phyloP scores from a whole-genome alignment of 2,888 invertebrate species.

The Drosophila greeni region DNA sequence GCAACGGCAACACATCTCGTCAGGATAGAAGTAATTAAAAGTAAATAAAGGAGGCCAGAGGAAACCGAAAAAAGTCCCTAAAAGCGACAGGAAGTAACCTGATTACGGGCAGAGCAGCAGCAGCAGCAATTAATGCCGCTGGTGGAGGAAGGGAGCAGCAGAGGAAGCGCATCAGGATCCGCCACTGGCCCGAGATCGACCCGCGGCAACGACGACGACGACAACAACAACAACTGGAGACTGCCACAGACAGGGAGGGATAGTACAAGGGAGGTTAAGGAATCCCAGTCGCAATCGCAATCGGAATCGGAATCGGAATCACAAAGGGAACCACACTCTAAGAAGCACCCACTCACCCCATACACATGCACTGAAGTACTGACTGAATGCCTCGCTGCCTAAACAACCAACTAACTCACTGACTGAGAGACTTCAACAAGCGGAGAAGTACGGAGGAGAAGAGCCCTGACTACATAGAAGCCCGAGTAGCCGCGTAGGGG shows the following conservation, averaged over 20 bases:
- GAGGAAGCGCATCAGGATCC: conserved; percentile 28
- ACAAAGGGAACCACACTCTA: conserved; percentile 20
- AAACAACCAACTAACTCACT: conserved; percentile 70
- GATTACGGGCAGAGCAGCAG: conserved; percentile 34
- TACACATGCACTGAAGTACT: conserved; percentile 66
- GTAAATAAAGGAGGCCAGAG: conserved; percentile 42
- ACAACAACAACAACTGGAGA: conserved; percentile 6
- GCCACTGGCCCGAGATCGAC: conserved; percentile 37
- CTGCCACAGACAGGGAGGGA: not conserved
- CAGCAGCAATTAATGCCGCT: conserved; percentile 20
- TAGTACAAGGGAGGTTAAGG: conserved; percentile 1
- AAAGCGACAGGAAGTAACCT: conserved; percentile 43
- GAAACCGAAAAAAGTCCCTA: conserved; percentile 21
- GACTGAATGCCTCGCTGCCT: conserved; percentile 72
- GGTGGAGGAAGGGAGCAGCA: conserved; percentile 9
- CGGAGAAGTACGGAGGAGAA: conserved; percentile 19
- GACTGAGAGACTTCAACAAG: conserved; percentile 62
- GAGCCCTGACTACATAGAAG: conserved; percentile 31
- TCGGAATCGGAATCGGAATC: conserved; percentile 1
- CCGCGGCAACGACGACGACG: not conserved
- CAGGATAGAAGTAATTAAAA: conserved; percentile 53
- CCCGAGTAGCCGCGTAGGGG: conserved; percentile 15
- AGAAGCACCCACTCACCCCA: conserved; percentile 22
- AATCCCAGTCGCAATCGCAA: conserved; percentile 9
- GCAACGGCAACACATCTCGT: conserved; percentile 19